Percentiles rank a stretch among this genome's conserved stretches.
Evolutionary conservation across 1,140 invertebrate species (phyloP).

Genomic region (Eueides isabella): DNA sequence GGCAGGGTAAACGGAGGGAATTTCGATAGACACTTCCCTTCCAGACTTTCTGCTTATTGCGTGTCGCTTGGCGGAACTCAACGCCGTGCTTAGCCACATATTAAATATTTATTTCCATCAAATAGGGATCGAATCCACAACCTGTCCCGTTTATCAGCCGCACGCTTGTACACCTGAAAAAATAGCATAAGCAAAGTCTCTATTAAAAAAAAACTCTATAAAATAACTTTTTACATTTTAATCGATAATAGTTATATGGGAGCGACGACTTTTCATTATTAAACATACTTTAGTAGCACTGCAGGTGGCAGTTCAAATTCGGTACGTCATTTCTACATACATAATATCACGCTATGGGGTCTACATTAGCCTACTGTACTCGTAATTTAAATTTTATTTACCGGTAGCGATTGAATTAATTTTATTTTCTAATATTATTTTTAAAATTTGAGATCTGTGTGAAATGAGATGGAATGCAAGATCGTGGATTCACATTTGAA

Average conservation of each 20-base stretch:
- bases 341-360: not conserved
- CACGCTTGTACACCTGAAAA: no score
- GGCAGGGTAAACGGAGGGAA: not conserved
- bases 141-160: no score
- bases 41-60: not conserved
- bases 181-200: not conserved
- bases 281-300: not conserved
- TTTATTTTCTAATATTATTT: not conserved
- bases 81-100: not conserved
- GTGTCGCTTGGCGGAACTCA: not conserved
- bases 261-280: not conserved
- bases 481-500: no score
- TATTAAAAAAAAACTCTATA: not conserved
- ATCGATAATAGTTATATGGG: not conserved
- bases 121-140: no score
- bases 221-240: not conserved
- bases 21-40: not conserved
- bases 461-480: no score
- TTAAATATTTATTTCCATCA: no score
- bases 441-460: no score
- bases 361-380: constrained; percentile 1
- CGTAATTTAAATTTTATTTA: not conserved
- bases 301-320: constrained; percentile 4
- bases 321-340: not conserved
- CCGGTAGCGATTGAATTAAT: constrained; percentile 5